Evolutionary conservation across 37 sponge, comb jelly and placozoan species (phyloP), one percentile per base, ranked within the genome.

Genomic region (Agelas oroides): DNA sequence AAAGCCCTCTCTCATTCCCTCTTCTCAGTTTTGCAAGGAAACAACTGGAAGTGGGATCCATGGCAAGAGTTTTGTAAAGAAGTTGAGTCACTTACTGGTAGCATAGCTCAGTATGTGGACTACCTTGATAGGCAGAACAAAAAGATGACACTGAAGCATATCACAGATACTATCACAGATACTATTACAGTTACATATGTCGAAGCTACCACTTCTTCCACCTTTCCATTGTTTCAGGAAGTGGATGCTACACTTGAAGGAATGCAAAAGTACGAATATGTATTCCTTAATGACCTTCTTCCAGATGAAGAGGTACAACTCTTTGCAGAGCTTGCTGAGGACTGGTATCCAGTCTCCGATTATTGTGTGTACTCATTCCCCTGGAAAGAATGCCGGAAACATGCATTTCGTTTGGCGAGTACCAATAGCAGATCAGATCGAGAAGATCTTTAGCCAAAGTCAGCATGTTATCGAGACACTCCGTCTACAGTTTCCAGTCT

Each of bases 371-470:
- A 65, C 67, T 14, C 67, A 65, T 23, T 65, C 67, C 23, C 23
- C 67, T 23, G 67, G 67, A 24, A 65, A 65, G 24, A 65, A 65
- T 65, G 67, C 67, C 24, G 67, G 67, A 65, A 65, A 65, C 23
- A 24, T 65, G 30, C 67, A 65, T 23, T 65, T 65, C 30, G 30
- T 65, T 23, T 65, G 67, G 25, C 24, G 23, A 65, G 18, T 65
- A 14, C 67, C 18, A 27, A 13, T 23, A 13, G 30, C 13, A 15
- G 23, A 27, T 14, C 13, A 18, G 14, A 13, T 23, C 25, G 67
- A 65, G 25, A 25, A 65, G 18, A 27, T 13, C 21, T 71, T 71
- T 35, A 14, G 35, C 19, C 11, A 36, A 14, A 71, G 73, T 21
- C 13, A 21, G 19, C 20, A 27, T 13, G 73, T 71, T 13, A 36